Percentiles rank a stretch among this genome's conserved stretches.
These are phyloP conservation scores for Ommatoiulus sabulosus DNA, from an alignment of 2,888 invertebrate genomes.

Conservation along the genomic window DNA sequence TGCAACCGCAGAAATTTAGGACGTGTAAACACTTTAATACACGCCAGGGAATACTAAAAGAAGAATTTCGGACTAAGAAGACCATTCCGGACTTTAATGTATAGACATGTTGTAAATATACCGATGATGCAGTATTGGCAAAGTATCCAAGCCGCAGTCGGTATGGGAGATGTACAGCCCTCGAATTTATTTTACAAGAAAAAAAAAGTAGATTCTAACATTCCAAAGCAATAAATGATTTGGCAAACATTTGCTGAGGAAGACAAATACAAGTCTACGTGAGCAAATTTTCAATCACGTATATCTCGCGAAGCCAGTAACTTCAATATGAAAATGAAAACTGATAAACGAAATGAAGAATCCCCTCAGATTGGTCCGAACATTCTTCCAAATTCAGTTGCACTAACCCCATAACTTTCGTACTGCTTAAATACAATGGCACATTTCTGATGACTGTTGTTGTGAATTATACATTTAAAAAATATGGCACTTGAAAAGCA, in stretches of 20 bases:
- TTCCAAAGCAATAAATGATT: not conserved
- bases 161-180: not conserved
- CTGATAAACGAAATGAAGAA: too few relatives aligned
- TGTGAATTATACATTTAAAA: too few relatives aligned
- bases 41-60: not conserved
- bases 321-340: too few relatives aligned
- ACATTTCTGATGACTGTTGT: too few relatives aligned
- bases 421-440: too few relatives aligned
- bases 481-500: too few relatives aligned
- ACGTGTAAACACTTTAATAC: not conserved
- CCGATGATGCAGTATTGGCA: not conserved
- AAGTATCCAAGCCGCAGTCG: not conserved
- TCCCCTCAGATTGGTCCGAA: too few relatives aligned
- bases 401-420: too few relatives aligned
- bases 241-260: not conserved
- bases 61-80: constrained; percentile 20
- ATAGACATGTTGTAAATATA: not conserved
- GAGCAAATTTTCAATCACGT: too few relatives aligned
- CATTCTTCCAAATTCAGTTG: too few relatives aligned
- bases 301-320: too few relatives aligned
- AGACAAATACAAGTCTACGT: not conserved
- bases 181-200: too few relatives aligned
- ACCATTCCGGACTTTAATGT: not conserved
- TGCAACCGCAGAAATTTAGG: not conserved
- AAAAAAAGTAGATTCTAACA: not conserved